Percentiles rank a stretch among this genome's conserved stretches.
Evolutionary conservation across 2,797 vertebrate genomes (phyloP).

Genomic region (Anguilla pacifica): DNA sequence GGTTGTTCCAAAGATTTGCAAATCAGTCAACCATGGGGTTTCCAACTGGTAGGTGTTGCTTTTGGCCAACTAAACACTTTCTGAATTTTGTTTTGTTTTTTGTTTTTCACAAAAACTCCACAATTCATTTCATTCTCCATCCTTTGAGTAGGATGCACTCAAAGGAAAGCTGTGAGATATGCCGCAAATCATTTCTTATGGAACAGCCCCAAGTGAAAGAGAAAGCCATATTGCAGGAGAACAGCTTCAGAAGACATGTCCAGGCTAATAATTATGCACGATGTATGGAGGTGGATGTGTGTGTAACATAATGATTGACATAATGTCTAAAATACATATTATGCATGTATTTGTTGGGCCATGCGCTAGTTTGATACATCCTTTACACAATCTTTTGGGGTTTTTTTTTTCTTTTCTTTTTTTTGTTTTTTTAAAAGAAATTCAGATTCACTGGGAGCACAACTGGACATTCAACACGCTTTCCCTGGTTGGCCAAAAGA

Average conservation of each 20-base stretch:
- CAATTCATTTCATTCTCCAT: neutral
- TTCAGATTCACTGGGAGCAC: neutral
- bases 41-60: neutral
- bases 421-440: neutral
- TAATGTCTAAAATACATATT: neutral
- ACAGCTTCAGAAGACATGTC: neutral
- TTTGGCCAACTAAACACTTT: neutral
- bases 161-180: neutral
- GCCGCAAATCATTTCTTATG: neutral
- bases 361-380: neutral
- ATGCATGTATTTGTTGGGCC: neutral
- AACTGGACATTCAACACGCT: neutral
- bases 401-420: neutral
- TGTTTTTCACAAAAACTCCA: neutral
- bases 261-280: constrained; percentile 13
- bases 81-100: neutral
- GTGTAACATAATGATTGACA: constrained; percentile 9
- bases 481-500: neutral
- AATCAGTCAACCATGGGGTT: neutral
- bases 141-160: neutral
- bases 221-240: constrained; percentile 1
- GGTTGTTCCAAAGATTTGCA: neutral
- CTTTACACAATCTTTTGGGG: neutral
- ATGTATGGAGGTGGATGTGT: neutral
- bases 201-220: neutral